Evolutionary conservation across 2,797 vertebrate genomes (phyloP).

Genomic region (Pseudochromis fuscus): DNA sequence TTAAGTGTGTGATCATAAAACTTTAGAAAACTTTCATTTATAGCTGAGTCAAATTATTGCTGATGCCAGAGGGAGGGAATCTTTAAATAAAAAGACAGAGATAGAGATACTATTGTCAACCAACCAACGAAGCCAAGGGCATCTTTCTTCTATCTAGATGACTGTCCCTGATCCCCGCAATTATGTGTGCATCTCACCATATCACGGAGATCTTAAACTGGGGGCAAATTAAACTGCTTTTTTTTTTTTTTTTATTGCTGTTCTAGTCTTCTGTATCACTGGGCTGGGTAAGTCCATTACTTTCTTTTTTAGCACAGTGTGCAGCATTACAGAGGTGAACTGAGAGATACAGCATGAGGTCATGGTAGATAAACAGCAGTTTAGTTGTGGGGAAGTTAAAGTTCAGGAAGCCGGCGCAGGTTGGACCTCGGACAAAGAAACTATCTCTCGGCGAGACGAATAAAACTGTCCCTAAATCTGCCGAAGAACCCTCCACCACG

Average conservation of each 20-base stretch:
- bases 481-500: neutral
- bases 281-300: conserved; percentile 52
- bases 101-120: conserved; percentile 32
- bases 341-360: conserved; percentile 41
- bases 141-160: conserved; percentile 67
- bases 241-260: conserved; percentile 48
- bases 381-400: conserved; percentile 34
- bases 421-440: neutral
- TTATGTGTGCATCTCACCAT: conserved; percentile 56
- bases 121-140: conserved; percentile 61
- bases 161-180: conserved; percentile 61
- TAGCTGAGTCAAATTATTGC: conserved; percentile 29
- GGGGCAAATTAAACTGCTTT: conserved; percentile 57
- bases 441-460: conserved; percentile 1
- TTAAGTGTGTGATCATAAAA: conserved; percentile 7
- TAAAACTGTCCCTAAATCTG: conserved; percentile 2
- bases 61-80: conserved; percentile 8
- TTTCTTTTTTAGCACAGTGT: conserved; percentile 29
- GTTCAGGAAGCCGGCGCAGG: conserved; percentile 5
- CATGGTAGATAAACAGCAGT: conserved; percentile 53
- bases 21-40: conserved; percentile 8
- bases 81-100: conserved; percentile 25
- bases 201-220: conserved; percentile 65
- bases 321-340: conserved; percentile 27
- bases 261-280: conserved; percentile 42